These are phyloP conservation scores for Tetanocera ferruginea DNA, from an alignment of 2,888 invertebrate species.

Conservation along the genomic window DNA sequence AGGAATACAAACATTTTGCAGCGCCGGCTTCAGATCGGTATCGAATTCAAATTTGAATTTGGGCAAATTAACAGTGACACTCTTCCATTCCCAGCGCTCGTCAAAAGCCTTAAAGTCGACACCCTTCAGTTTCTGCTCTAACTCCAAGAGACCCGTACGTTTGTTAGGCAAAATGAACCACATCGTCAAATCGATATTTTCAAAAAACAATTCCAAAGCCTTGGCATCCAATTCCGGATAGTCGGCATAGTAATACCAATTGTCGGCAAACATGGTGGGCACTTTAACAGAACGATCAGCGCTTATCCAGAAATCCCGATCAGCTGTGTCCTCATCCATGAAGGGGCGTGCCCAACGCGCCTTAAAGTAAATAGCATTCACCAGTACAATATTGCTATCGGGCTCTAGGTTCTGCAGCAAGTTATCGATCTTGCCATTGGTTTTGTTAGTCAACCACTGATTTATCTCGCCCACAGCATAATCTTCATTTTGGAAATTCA, in stretches of 20 bases:
- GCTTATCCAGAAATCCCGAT: conserved; percentile 78
- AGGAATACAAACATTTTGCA: conserved; percentile 74
- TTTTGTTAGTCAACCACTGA: conserved; percentile 83
- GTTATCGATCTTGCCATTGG: conserved; percentile 85
- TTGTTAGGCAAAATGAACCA: conserved; percentile 82
- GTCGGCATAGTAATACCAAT: conserved; percentile 71
- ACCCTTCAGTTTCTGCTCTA: conserved; percentile 76
- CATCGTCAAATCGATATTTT: conserved; percentile 80
- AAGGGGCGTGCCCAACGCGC: conserved; percentile 84
- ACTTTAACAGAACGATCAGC: conserved; percentile 71
- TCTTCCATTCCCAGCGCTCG: conserved; percentile 71
- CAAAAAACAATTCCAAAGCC: conserved; percentile 82
- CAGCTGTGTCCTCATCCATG: conserved; percentile 72
- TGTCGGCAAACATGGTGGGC: conserved; percentile 79
- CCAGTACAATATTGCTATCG: conserved; percentile 79
- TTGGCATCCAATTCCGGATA: conserved; percentile 72
- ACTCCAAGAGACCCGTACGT: conserved; percentile 75
- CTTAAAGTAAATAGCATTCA: conserved; percentile 92
- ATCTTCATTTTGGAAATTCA: conserved; percentile 75
- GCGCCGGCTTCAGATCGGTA: conserved; percentile 75
- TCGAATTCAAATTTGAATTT: conserved; percentile 87
- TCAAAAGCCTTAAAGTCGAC: conserved; percentile 74
- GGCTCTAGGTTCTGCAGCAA: conserved; percentile 76
- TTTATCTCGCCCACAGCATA: conserved; percentile 78
- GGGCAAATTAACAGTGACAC: conserved; percentile 77